Evolutionary conservation across 53 echinoderm and acorn worm species (phyloP), one percentile per base, ranked within the genome.

Genomic region (Paracentrotus lividus): DNA sequence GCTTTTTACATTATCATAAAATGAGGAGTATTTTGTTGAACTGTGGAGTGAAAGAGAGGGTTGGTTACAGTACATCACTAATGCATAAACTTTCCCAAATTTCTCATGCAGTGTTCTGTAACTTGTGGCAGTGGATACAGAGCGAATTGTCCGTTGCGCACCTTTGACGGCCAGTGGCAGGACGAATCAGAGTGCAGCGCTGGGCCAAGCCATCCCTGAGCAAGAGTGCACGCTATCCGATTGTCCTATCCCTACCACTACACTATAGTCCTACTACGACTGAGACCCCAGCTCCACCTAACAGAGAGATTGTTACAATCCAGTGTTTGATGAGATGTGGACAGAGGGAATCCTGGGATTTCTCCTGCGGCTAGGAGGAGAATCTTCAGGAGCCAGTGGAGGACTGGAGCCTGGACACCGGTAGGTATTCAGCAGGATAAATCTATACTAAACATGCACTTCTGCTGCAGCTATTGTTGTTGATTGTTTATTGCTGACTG

Each of bases 401-500:
- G 96, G 58, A 97, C 95, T 49, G 97, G 97, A 27, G 95, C 94
- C 38, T 97, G 97, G 97, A 97, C 96, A 51, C 58, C 93, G 36
- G 97, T 97, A 59, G 95, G 97, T 87, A 8, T 32, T 18, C 27
- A 1, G 18, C 16, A 57, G 14, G 57, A 20, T 20, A 13, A 57
- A 57, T 0, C 18, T 57, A 57, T 4, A 57, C 57, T 18, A 3
- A n/a, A 21, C 14, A 57, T 57, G 16, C 57, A 57, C 8, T 57
- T 57, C 3, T 57, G 57, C 57, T 31, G 67, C 5, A 24, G 10
- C 31, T n/a, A n/a, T n/a, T n/a, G n/a, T n/a, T n/a, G n/a, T n/a
- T n/a, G n/a, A n/a, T n/a, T n/a, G n/a, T n/a, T n/a, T n/a, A n/a
- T n/a, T n/a, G n/a, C n/a, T n/a, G n/a, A n/a, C n/a, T n/a, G n/a